A percentile compares a stretch with the other conserved stretches of the same genome.
These are phyloP conservation scores for Pseudomyrmex sp. DNA, from an alignment of 1,140 invertebrate species.

Conservation along the genomic window DNA sequence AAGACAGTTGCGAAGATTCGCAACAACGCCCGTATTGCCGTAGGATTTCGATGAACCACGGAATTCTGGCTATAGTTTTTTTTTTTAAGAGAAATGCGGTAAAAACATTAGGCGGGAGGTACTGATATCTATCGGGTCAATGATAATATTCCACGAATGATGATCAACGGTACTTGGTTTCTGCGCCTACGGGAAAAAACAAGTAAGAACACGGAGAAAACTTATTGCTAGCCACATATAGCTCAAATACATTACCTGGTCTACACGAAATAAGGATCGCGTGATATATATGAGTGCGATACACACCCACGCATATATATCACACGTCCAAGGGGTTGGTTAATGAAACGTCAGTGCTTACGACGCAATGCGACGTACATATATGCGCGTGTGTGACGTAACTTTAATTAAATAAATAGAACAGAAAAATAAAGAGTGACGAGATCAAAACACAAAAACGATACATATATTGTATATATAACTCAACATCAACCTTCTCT, in stretches of 20 bases:
- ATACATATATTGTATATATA: constrained; percentile 46
- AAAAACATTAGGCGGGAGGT: constrained; percentile 41
- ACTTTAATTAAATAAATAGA: constrained; percentile 26
- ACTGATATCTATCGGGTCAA: constrained; percentile 36
- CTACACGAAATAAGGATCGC: constrained; percentile 61
- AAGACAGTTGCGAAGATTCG: neutral
- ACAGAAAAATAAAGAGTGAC: constrained; percentile 10
- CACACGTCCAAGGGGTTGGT: constrained; percentile 16
- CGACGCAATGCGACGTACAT: constrained; percentile 43
- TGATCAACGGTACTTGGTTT: constrained; percentile 54
- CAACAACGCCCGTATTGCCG: constrained; percentile 34
- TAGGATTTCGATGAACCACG: constrained; percentile 59
- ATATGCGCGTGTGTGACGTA: constrained; percentile 49
- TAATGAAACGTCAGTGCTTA: neutral
- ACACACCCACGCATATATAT: constrained; percentile 60
- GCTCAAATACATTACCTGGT: constrained; percentile 68
- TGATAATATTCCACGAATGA: constrained; percentile 49
- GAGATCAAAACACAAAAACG: constrained; percentile 56
- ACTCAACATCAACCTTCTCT: constrained; percentile 71
- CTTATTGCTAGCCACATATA: constrained; percentile 71
- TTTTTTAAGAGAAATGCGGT: neutral
- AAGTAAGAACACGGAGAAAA: constrained; percentile 48
- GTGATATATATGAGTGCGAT: constrained; percentile 55
- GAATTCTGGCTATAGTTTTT: constrained; percentile 18
- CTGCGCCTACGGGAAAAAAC: constrained; percentile 66